phyloP scores from a whole-genome alignment of 2,113 vertebrate genomes.

The Onychostoma macrolepis region DNA sequence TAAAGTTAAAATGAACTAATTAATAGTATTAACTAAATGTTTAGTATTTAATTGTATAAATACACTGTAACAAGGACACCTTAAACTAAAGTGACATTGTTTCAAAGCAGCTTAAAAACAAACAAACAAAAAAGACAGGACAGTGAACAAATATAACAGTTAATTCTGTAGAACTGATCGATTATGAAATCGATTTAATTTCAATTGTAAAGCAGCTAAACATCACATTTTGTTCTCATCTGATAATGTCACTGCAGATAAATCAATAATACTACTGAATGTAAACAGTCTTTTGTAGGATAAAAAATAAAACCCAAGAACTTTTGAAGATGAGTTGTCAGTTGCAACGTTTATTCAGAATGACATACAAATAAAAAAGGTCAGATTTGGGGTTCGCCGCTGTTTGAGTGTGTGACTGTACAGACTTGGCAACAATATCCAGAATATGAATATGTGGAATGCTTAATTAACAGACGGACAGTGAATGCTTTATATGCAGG shows the following conservation, averaged over 20 bases:
- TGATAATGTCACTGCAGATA: neutral
- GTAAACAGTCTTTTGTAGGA: neutral
- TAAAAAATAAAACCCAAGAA: neutral
- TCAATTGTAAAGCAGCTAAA: neutral
- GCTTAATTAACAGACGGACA: conserved; percentile 22
- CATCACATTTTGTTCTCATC: neutral
- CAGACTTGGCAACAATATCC: neutral
- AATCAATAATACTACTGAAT: neutral
- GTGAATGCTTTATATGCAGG: neutral
- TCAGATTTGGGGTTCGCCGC: neutral
- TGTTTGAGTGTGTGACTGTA: neutral
- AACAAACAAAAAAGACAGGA: too few species aligned
- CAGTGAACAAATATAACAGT: neutral
- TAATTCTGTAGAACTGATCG: neutral
- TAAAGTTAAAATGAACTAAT: too few species aligned
- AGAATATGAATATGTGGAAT: conserved; percentile 50
- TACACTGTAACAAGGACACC: neutral
- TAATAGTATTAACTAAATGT: too few species aligned
- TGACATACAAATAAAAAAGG: conserved; percentile 22
- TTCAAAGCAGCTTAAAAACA: too few species aligned
- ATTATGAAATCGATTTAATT: neutral
- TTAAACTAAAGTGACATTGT: neutral
- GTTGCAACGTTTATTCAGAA: conserved; percentile 65
- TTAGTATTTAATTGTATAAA: neutral
- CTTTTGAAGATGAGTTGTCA: neutral